phyloP scores from a whole-genome alignment of 2,113 vertebrate genomes.

The Petrocephalus zakoni region DNA sequence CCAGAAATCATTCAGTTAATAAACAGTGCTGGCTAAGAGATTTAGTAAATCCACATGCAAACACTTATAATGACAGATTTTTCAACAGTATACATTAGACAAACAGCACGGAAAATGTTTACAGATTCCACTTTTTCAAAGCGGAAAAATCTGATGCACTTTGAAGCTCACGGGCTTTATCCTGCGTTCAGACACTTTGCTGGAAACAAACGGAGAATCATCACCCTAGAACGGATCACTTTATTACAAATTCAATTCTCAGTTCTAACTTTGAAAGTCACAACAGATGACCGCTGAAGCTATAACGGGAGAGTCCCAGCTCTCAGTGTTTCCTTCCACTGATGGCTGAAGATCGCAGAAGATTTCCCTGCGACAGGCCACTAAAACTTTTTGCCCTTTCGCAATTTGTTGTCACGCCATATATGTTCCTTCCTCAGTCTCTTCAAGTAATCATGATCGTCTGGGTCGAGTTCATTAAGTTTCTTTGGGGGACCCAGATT shows the following conservation, averaged over 20 bases:
- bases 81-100: neutral
- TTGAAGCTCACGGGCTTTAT: neutral
- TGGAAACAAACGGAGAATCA: neutral
- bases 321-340: neutral
- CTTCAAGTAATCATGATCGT: constrained; percentile 71
- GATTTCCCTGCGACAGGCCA: neutral
- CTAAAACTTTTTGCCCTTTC: constrained; percentile 69
- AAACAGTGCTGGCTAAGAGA: too few relatives aligned
- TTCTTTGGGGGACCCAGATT: constrained; percentile 66
- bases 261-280: neutral
- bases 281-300: neutral
- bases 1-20: too few relatives aligned
- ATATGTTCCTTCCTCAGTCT: constrained; percentile 77
- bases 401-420: constrained; percentile 71
- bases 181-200: neutral
- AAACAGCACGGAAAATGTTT: neutral
- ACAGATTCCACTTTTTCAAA: neutral
- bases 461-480: constrained; percentile 68
- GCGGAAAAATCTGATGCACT: neutral
- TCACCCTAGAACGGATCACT: neutral
- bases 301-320: neutral
- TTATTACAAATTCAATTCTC: neutral
- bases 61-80: neutral
- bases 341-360: neutral
- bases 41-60: neutral